Percentiles rank a stretch among this genome's conserved stretches.
phyloP scores from a whole-genome alignment of 35 echinoderm and acorn worm species.

The Ptychodera flava region DNA sequence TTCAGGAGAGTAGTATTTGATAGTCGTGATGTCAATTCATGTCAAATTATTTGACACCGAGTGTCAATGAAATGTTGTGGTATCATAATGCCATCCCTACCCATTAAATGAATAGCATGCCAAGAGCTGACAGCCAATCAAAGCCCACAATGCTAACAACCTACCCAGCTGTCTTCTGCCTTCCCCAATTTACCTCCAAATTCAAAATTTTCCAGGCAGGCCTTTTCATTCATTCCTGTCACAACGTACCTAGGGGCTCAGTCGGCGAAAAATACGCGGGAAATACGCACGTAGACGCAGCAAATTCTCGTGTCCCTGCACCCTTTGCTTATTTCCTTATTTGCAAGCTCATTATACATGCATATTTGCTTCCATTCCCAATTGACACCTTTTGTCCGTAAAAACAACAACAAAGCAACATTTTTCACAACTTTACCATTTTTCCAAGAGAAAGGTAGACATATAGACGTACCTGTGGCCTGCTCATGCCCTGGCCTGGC shows the following conservation, averaged over 20 bases:
- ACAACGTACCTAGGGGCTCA: background rate
- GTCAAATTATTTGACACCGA: background rate
- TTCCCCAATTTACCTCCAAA: constrained; percentile 16
- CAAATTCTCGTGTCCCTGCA: background rate
- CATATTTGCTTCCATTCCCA: background rate
- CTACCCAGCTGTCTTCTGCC: constrained; percentile 13
- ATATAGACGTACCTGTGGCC: background rate
- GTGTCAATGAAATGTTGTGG: background rate
- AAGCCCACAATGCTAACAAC: background rate
- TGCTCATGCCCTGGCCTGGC: background rate
- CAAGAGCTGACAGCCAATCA: constrained; percentile 17
- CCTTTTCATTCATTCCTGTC: background rate
- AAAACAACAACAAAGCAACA: background rate
- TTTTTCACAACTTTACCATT: background rate
- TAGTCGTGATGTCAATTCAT: background rate
- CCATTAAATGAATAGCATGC: background rate
- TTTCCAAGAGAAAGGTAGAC: background rate
- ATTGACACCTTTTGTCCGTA: background rate
- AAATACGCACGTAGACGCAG: background rate
- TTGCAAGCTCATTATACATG: background rate
- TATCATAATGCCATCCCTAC: background rate
- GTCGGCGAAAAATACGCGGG: background rate
- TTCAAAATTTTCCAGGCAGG: constrained; percentile 1
- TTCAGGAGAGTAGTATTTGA: background rate
- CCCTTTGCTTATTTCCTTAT: background rate